Conservation (phyloP, 2,888 invertebrate genomes). For the Buathra laborator region DNA sequence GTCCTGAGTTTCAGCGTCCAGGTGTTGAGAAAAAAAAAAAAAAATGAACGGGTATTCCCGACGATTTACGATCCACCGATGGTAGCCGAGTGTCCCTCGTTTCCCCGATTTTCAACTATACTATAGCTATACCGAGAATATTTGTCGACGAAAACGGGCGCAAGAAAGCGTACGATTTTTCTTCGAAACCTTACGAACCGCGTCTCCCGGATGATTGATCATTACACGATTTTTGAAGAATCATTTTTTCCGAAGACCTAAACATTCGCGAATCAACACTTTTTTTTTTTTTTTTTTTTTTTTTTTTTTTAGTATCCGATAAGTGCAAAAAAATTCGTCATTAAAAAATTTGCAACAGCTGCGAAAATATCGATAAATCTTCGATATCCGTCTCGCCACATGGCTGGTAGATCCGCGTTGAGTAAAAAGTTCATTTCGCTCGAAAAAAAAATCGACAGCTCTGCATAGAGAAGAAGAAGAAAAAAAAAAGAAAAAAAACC, state of each 20-base stretch:
- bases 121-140: background rate
- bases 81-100: background rate
- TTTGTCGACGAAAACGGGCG: background rate
- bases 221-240: background rate
- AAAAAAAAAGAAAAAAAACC: background rate
- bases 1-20: constrained; percentile 10
- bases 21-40: constrained; percentile 35
- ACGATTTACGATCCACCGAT: constrained; percentile 9
- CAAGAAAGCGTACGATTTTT: background rate
- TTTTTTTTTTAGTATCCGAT: background rate
- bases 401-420: background rate
- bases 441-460: constrained; percentile 37
- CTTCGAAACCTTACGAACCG: background rate
- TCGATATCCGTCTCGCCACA: background rate
- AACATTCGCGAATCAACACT: background rate
- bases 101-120: constrained; percentile 23
- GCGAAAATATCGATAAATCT: constrained; percentile 54
- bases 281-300: background rate
- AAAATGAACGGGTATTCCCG: background rate
- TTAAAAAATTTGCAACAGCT: constrained; percentile 15
- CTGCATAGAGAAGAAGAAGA: constrained; percentile 14
- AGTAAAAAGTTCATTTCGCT: background rate
- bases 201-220: background rate
- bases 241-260: background rate
- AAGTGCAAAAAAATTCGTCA: constrained; percentile 14